These are phyloP conservation scores for Andrena marginata DNA, from an alignment of 2,888 invertebrate species.

Conservation along the genomic window DNA sequence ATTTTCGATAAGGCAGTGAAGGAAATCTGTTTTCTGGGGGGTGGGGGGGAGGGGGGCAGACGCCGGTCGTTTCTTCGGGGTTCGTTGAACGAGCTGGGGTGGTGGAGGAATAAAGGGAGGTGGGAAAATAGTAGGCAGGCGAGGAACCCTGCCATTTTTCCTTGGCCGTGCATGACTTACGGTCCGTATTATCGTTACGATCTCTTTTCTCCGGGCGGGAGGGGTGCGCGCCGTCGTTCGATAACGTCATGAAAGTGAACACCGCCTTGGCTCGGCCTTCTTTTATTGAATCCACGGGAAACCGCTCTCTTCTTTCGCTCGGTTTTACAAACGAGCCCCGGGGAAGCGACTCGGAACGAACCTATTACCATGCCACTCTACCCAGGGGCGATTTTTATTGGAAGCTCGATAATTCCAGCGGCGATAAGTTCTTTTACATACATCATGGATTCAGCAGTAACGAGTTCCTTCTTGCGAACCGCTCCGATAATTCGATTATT, in stretches of 20 bases:
- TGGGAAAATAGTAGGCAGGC: slow-evolving; percentile 47
- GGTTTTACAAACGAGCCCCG: slow-evolving; percentile 61
- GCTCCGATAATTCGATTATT: neutral
- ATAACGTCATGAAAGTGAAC: slow-evolving; percentile 71
- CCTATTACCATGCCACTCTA: slow-evolving; percentile 32
- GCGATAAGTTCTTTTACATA: slow-evolving; percentile 36
- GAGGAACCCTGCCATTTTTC: slow-evolving; percentile 52
- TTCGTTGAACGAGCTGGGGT: slow-evolving; percentile 54
- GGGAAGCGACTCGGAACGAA: slow-evolving; percentile 41
- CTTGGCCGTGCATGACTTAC: slow-evolving; percentile 67
- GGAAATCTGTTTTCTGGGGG: slow-evolving; percentile 16
- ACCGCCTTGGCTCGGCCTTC: slow-evolving; percentile 55
- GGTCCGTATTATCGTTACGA: slow-evolving; percentile 69
- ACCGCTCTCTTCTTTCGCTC: slow-evolving; percentile 61
- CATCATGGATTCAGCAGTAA: neutral
- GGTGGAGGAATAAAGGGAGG: neutral
- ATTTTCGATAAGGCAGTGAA: slow-evolving; percentile 19
- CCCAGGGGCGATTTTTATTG: slow-evolving; percentile 33
- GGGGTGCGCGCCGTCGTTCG: slow-evolving; percentile 52
- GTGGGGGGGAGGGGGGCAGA: too few species aligned
- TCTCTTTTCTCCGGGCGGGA: slow-evolving; percentile 43
- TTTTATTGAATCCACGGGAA: slow-evolving; percentile 71
- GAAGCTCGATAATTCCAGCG: slow-evolving; percentile 40
- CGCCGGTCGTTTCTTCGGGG: slow-evolving; percentile 53
- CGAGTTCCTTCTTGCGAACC: neutral